phyloP scores from a whole-genome alignment of 2,113 vertebrate species.

The Hypocryptadius cinnamomeus region DNA sequence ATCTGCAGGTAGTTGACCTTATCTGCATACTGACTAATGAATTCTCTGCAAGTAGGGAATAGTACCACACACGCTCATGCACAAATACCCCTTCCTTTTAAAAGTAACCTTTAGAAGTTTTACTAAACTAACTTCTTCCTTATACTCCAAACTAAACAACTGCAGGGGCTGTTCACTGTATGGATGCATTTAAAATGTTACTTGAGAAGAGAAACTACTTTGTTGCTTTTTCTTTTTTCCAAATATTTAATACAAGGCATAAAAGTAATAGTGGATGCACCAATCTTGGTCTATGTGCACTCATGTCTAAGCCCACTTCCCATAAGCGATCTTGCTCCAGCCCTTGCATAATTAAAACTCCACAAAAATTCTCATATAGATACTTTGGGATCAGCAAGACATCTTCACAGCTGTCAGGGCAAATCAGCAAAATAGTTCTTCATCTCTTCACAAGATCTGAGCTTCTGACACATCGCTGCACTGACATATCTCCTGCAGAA shows the following conservation, averaged over 20 bases:
- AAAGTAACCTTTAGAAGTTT: neutral
- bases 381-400: neutral
- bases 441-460: neutral
- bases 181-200: neutral
- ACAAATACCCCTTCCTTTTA: neutral
- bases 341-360: neutral
- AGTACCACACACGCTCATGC: neutral
- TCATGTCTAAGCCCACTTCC: neutral
- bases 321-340: neutral
- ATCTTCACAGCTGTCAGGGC: neutral
- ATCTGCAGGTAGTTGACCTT: neutral
- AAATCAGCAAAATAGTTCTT: neutral
- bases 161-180: neutral
- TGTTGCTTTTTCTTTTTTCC: neutral
- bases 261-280: neutral
- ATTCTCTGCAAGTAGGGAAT: neutral
- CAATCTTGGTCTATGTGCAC: neutral
- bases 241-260: neutral
- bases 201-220: neutral
- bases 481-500: neutral
- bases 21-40: neutral
- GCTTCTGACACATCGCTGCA: neutral
- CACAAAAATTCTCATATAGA: neutral
- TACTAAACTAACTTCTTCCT: neutral
- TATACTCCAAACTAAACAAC: neutral